These are phyloP conservation scores for Isurus oxyrinchus DNA, from an alignment of 2,113 vertebrate genomes.

Conservation along the genomic window DNA sequence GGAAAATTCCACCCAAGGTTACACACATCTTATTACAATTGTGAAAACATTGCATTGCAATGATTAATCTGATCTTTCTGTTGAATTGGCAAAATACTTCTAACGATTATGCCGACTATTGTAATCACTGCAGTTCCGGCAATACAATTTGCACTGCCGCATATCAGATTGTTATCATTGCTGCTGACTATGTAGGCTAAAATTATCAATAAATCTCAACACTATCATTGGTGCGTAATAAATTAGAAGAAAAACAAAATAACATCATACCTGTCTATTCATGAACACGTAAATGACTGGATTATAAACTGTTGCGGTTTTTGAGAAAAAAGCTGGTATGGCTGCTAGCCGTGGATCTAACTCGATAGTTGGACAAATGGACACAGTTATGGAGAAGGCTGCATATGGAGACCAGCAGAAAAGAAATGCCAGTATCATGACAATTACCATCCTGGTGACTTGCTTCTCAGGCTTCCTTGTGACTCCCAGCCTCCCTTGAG, in stretches of 20 bases:
- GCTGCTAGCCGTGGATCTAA: conserved; percentile 71
- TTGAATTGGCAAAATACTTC: background rate
- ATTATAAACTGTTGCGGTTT: conserved; percentile 80
- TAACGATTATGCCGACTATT: background rate
- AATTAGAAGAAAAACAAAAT: conserved; percentile 28
- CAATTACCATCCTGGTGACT: conserved; percentile 79
- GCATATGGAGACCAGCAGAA: conserved; percentile 79
- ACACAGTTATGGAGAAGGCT: conserved; percentile 69
- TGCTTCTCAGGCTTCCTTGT: conserved; percentile 71
- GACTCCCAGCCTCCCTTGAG: conserved; percentile 60
- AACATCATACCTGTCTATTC: conserved; percentile 75
- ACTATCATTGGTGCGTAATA: background rate
- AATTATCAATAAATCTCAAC: background rate
- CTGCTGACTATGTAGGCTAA: background rate
- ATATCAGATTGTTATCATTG: background rate
- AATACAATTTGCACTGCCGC: background rate
- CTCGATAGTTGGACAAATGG: conserved; percentile 62
- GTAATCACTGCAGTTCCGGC: background rate
- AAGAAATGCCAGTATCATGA: conserved; percentile 80
- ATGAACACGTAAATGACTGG: conserved; percentile 84
- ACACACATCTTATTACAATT: background rate
- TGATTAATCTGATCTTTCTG: background rate
- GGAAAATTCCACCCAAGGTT: too few species aligned
- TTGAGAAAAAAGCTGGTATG: conserved; percentile 79
- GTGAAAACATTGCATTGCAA: background rate